phyloP scores from a whole-genome alignment of 2,797 vertebrate species.

The Diplodus sargus region DNA sequence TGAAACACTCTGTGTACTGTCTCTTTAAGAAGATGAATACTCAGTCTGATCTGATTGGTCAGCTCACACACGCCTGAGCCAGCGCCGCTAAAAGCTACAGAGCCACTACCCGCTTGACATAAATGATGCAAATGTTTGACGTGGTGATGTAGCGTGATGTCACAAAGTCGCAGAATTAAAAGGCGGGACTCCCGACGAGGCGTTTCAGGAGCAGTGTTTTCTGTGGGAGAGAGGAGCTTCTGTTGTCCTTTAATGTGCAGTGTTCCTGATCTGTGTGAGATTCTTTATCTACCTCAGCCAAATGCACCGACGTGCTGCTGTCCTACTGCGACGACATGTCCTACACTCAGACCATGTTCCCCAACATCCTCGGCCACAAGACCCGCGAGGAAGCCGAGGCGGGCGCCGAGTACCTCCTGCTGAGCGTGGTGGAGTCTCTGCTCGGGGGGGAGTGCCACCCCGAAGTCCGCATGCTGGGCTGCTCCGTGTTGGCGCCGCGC shows the following conservation, averaged over 20 bases:
- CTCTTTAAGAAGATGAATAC: too few relatives aligned
- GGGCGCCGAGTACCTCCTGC: slow-evolving; percentile 91
- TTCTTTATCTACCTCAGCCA: slow-evolving; percentile 76
- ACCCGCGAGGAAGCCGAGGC: slow-evolving; percentile 86
- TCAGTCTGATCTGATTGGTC: too few relatives aligned
- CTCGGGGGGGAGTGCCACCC: slow-evolving; percentile 92
- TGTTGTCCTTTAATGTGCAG: not conserved
- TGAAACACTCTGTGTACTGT: too few relatives aligned
- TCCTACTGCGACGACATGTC: slow-evolving; percentile 89
- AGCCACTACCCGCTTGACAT: too few relatives aligned
- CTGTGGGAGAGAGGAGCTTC: too few relatives aligned
- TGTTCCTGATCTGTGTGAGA: not conserved
- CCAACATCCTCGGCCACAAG: slow-evolving; percentile 89
- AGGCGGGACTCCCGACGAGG: too few relatives aligned
- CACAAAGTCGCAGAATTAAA: too few relatives aligned
- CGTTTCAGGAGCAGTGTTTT: too few relatives aligned
- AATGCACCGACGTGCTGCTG: slow-evolving; percentile 85
- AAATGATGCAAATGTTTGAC: too few relatives aligned
- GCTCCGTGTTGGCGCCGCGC: slow-evolving; percentile 90
- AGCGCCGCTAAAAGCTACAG: too few relatives aligned
- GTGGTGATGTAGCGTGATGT: too few relatives aligned
- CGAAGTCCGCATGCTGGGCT: slow-evolving; percentile 92
- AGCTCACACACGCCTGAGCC: too few relatives aligned
- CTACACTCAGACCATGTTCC: slow-evolving; percentile 89
- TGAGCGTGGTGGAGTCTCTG: slow-evolving; percentile 90